These are phyloP conservation scores for Caenorhabditis briggsae DNA, from an alignment of 1,140 invertebrate species.

Conservation along the genomic window DNA sequence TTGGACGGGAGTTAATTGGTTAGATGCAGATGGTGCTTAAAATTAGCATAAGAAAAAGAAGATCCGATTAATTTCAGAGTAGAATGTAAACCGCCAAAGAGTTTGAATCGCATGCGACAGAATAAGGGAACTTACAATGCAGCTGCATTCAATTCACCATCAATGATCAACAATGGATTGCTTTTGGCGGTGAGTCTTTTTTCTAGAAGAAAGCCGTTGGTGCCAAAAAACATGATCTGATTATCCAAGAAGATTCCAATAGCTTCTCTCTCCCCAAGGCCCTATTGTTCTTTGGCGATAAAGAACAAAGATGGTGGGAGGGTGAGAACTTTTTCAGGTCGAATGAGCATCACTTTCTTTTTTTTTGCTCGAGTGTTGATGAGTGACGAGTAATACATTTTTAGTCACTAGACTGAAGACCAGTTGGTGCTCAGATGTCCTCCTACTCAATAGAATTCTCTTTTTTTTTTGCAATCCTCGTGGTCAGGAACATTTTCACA, in stretches of 20 bases:
- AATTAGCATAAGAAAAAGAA: conserved; percentile 10
- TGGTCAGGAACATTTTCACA: too few relatives aligned
- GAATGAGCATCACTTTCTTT: background rate
- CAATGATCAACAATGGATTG: conserved; percentile 36
- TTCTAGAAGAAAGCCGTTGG: background rate
- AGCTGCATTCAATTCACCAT: conserved; percentile 36
- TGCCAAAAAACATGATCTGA: background rate
- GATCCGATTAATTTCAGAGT: conserved; percentile 13
- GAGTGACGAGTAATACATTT: conserved; percentile 10
- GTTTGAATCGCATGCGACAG: conserved; percentile 44
- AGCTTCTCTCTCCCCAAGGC: background rate
- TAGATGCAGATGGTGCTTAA: background rate
- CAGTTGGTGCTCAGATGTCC: background rate
- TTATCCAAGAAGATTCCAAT: background rate
- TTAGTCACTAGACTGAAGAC: background rate
- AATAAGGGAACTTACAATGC: conserved; percentile 38
- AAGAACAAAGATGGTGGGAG: conserved; percentile 7
- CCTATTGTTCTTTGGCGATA: conserved; percentile 3
- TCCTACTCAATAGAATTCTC: background rate
- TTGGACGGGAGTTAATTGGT: background rate
- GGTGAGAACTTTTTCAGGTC: conserved; percentile 4
- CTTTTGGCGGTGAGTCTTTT: conserved; percentile 28
- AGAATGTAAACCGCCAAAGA: conserved; percentile 34
- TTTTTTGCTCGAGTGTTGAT: too few relatives aligned
- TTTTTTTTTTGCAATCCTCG: too few relatives aligned